These are phyloP conservation scores for Irena cyanogastra DNA, from an alignment of 2,113 vertebrate species.

Conservation along the genomic window DNA sequence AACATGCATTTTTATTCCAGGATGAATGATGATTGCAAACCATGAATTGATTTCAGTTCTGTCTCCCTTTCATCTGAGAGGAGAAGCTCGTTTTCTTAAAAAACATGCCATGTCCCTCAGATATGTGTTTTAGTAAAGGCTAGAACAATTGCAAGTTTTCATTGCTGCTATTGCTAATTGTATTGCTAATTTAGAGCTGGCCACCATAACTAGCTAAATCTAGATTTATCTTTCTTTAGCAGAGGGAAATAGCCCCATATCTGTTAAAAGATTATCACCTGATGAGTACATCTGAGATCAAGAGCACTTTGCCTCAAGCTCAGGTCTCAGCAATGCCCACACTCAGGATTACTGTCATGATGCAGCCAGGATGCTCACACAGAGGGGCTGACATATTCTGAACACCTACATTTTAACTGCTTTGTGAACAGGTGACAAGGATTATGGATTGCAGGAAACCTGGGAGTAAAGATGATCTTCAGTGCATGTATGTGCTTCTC, in stretches of 20 bases:
- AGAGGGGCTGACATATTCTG: not conserved
- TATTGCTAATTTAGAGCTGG: not conserved
- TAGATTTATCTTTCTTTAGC: not conserved
- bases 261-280: slow-evolving; percentile 1
- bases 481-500: not conserved
- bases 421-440: not conserved
- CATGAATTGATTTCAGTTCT: not conserved
- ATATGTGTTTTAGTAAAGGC: not conserved
- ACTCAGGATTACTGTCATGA: not conserved
- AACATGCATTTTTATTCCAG: not conserved
- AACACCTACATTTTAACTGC: not conserved
- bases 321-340: not conserved
- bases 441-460: not conserved
- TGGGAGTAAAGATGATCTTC: not conserved
- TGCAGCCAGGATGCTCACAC: not conserved
- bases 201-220: not conserved
- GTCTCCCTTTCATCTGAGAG: not conserved
- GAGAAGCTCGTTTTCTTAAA: not conserved
- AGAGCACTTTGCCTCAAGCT: not conserved
- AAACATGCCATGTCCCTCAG: not conserved
- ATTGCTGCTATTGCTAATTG: not conserved
- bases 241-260: not conserved
- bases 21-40: not conserved
- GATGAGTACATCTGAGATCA: not conserved
- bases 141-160: not conserved